Conservation (phyloP, 2,888 invertebrate genomes). For the Microchrysa polita region DNA sequence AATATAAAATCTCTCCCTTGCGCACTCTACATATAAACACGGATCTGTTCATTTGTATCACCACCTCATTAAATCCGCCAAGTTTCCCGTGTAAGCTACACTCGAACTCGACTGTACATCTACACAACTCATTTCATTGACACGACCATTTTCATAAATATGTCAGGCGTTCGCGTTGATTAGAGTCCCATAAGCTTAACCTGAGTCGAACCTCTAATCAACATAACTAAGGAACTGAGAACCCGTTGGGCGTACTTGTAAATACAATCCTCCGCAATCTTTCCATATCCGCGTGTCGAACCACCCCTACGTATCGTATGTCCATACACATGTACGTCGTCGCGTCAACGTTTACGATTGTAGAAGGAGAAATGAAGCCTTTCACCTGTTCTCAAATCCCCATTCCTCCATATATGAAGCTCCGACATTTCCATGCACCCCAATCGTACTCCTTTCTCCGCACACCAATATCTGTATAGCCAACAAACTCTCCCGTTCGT, state of each 20-base stretch:
- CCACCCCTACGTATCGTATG: background rate
- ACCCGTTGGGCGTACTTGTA: constrained; percentile 17
- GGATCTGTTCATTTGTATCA: background rate
- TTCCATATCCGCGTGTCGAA: background rate
- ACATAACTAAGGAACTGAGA: constrained; percentile 41
- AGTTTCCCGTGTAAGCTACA: background rate
- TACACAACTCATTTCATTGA: background rate
- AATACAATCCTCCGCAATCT: background rate
- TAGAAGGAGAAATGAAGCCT: background rate
- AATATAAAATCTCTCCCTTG: no score
- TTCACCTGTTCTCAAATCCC: constrained; percentile 30
- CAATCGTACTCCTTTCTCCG: background rate
- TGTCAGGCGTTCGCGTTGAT: constrained; percentile 34
- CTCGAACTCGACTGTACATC: no score
- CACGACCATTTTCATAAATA: constrained; percentile 31
- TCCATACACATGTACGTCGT: background rate
- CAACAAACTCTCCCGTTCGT: constrained; percentile 12
- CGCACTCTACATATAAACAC: no score
- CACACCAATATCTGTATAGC: no score
- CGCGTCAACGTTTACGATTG: background rate
- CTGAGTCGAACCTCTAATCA: constrained; percentile 43
- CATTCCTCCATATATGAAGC: constrained; percentile 18
- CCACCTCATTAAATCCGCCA: constrained; percentile 16
- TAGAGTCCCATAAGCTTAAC: constrained; percentile 40
- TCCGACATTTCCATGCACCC: no score